These are phyloP conservation scores for Macrocentrus cingulum DNA, from an alignment of 1,140 invertebrate genomes.

Conservation along the genomic window DNA sequence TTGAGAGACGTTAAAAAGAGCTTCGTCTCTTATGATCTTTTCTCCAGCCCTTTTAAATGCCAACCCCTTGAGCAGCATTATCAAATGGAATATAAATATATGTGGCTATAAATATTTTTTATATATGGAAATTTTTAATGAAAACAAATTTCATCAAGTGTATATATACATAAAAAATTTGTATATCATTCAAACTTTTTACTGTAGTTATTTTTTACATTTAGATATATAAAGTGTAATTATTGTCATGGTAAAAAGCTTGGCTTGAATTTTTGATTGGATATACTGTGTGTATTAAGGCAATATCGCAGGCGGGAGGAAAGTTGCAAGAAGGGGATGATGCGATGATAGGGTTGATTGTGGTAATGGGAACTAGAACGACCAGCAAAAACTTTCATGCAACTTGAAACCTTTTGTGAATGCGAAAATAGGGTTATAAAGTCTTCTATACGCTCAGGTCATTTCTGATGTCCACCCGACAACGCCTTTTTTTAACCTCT, in stretches of 20 bases:
- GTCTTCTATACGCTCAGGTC: background rate
- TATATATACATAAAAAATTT: background rate
- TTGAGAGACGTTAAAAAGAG: too few relatives aligned
- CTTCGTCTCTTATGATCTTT: too few relatives aligned
- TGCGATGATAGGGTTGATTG: constrained; percentile 28
- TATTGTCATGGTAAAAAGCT: constrained; percentile 35
- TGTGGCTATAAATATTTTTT: too few relatives aligned
- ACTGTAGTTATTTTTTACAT: background rate
- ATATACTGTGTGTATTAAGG: constrained; percentile 37
- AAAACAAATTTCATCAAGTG: too few relatives aligned
- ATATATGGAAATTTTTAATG: too few relatives aligned
- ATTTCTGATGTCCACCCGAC: constrained; percentile 2
- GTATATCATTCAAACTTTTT: too few relatives aligned
- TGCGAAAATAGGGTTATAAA: constrained; percentile 34
- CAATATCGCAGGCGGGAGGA: constrained; percentile 4
- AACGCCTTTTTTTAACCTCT: too few relatives aligned
- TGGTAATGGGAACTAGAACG: constrained; percentile 25
- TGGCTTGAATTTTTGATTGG: constrained; percentile 14
- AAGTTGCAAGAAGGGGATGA: background rate
- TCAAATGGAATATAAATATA: too few relatives aligned
- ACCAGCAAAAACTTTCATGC: background rate
- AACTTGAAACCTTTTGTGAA: constrained; percentile 38
- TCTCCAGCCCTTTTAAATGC: too few relatives aligned
- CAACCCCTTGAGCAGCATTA: too few relatives aligned
- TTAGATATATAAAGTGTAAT: constrained; percentile 26